Percentiles rank a stretch among this genome's conserved stretches.
Evolutionary conservation across 2,113 vertebrate genomes (phyloP).

Genomic region (Pterophyllum scalare): DNA sequence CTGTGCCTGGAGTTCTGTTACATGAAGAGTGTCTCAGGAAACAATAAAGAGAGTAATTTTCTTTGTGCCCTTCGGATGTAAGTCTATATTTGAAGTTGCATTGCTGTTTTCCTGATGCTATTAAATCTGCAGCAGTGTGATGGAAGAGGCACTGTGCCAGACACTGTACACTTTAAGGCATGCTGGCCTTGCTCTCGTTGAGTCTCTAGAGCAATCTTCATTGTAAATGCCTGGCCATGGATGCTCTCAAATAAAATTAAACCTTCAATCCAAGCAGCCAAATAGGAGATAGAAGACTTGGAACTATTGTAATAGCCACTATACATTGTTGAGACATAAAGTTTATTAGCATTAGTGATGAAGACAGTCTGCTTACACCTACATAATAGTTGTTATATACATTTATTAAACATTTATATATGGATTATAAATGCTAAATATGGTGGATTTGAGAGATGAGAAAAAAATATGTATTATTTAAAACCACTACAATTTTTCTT

Average conservation of each 20-base stretch:
- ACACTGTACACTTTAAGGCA: conserved; percentile 32
- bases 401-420: background rate
- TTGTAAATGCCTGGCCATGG: conserved; percentile 9
- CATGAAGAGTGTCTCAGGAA: background rate
- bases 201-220: conserved; percentile 26
- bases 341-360: background rate
- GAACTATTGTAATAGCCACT: background rate
- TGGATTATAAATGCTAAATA: background rate
- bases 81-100: conserved; percentile 2
- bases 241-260: conserved; percentile 11
- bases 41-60: background rate
- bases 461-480: background rate
- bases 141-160: conserved; percentile 46
- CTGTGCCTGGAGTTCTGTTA: background rate
- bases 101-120: conserved; percentile 18
- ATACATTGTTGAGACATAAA: background rate
- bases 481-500: background rate
- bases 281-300: background rate
- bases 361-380: background rate
- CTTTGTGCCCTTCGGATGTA: background rate
- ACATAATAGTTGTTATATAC: background rate
- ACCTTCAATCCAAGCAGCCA: background rate
- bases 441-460: background rate
- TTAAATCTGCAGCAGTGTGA: conserved; percentile 26
- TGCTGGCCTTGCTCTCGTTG: background rate